Base-by-base conservation (phyloP, 2,797 vertebrate genomes). In the Thripadectes ignobilis region DNA sequence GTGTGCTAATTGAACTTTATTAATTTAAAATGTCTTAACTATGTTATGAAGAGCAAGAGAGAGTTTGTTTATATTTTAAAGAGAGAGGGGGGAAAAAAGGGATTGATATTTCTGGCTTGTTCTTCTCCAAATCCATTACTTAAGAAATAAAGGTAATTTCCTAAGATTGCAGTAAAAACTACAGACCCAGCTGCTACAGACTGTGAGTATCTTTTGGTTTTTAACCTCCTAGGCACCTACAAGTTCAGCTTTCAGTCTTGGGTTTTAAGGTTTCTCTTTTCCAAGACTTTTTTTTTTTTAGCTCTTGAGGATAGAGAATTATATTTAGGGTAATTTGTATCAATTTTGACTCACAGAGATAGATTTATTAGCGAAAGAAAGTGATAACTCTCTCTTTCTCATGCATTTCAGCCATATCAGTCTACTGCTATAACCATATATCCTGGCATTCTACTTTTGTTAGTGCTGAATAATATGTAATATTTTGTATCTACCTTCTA, bases 21-120 rank as follows among this genome's bases (percentile, higher is more conserved):
- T 91, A 85, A 54, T 91, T 89, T 87, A 39, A 61, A 52, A 71
- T 75, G 15, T 52, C 27, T 68, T 72, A 66, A 69, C 18, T 0
- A 0, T 61, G 11, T 62, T 82, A 39, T 8, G 20, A 76, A 82
- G 62, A 55, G n/a, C 55, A 54, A 79, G 71, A 58, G 9, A 74
- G 15, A 4, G 2, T 83, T 85, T 79, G 15, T 69, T 85, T 81
- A 13, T 81, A 7, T 62, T 94, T 88, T 82, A 43, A 57, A n/a
- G 24, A 8, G 38, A 1, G 3, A 38, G 11, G 3, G 2, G 32
- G 7, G 1, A 0, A 0, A 0, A 0, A 3, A 5, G 2, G 5
- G 9, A 32, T 51, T 34, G 22, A 1, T 71, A 22, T 52, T 87
- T 73, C 36, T 62, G 21, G 4, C 38, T 61, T 38, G 10, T 57